Evolutionary conservation across 1,140 invertebrate genomes (phyloP), one percentile per base, ranked within the genome.

Genomic region (Liolophura sinensis): DNA sequence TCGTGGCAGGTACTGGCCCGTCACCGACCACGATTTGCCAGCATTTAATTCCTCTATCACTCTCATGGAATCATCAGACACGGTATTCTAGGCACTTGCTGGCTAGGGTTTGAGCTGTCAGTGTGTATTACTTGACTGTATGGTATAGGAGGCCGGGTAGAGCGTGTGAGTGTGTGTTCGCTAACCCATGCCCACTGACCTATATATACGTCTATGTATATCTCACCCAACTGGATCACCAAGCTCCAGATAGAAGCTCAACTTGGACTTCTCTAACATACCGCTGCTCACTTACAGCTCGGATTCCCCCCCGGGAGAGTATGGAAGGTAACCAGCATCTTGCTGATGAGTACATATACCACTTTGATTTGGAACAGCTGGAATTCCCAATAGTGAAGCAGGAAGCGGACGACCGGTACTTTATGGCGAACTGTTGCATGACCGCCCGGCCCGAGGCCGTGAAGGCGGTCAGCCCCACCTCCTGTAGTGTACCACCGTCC

Each of bases 341-440:
- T 47, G 78, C 75, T 27, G 74, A 81, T 60, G 77, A 79, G 59
- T 81, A 76, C 59, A 81, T 81, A 56, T 73, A 73, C 46, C 74
- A 76, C 15, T 81, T 81, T 62, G 79, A 81, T 49, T 71, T 81
- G 22, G 77, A 76, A 50, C 75, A 76, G 66, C 69, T 76, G 31
- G 76, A 76, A 55, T 72, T 78, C 69, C 63, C 74, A 14, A 68
- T 64, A 57, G 74, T 79, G 59, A 78, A 81, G 65, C 62, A 67
- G 49, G 74, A 76, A 46, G 57, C 51, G 24, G 69, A 70, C 55
- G 69, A 69, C 40, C 60, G 31, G 31, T 40, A 70, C 54, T 73
- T 71, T 65, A 57, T 55, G 9, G 67, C 67, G 25, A 61, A 64
- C 60, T 73, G 71, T 64, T 67, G 64, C 48, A 61, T 59, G 51